Percentiles rank a stretch among this genome's conserved stretches.
Conservation (phyloP, 2,797 vertebrate species). For the Amblyraja radiata region DNA sequence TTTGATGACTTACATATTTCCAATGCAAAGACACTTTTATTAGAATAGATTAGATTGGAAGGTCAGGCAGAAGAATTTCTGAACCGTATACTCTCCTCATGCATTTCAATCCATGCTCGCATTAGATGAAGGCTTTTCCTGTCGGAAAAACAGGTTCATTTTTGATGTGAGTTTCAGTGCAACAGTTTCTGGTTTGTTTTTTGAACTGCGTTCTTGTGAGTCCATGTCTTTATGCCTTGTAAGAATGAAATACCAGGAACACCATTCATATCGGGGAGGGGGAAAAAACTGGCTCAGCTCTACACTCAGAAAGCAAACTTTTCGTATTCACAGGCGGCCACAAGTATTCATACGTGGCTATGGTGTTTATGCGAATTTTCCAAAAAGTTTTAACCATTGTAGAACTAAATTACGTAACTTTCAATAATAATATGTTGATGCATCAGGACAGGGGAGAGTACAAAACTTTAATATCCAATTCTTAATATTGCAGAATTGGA, state of each 20-base stretch:
- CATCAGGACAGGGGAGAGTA: not conserved
- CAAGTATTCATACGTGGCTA: slow-evolving; percentile 37
- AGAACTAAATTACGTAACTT: not conserved
- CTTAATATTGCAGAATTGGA: not conserved
- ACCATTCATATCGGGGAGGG: not conserved
- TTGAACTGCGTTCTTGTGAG: not conserved
- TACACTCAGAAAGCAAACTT: slow-evolving; percentile 13
- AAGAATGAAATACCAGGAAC: slow-evolving; percentile 36
- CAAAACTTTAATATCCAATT: not conserved
- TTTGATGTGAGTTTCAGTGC: not conserved
- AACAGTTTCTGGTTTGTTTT: slow-evolving; percentile 29
- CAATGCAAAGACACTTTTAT: not conserved
- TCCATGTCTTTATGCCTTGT: slow-evolving; percentile 11
- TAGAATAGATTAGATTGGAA: not conserved
- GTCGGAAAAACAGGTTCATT: not conserved
- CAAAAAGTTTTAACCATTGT: slow-evolving; percentile 4
- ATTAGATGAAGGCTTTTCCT: not conserved
- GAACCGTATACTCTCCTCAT: not conserved
- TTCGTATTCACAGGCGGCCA: slow-evolving; percentile 26
- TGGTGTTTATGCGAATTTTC: not conserved
- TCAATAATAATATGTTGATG: not conserved
- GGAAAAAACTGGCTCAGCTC: slow-evolving; percentile 20
- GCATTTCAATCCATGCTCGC: not conserved
- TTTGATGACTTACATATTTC: not conserved
- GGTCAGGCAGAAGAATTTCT: not conserved